Evolutionary conservation across 2,888 invertebrate species (phyloP).

Genomic region (Chrysodeixis includens): DNA sequence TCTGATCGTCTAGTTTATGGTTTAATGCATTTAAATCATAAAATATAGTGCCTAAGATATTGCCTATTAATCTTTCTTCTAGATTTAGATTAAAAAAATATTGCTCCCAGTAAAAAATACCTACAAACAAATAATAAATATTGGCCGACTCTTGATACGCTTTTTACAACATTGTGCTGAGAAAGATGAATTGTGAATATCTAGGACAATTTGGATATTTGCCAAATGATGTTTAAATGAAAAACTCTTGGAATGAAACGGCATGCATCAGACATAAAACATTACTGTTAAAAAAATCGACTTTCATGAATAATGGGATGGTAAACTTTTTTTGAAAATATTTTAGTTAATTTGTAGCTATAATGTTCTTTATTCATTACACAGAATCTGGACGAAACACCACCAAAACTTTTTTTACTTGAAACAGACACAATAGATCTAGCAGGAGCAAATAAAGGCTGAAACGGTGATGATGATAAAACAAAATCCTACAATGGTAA

Average conservation of each 20-base stretch:
- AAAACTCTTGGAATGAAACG: slow-evolving; percentile 46
- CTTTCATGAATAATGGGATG: slow-evolving; percentile 19
- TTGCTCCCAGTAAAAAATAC: slow-evolving; percentile 14
- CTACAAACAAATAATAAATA: slow-evolving; percentile 31
- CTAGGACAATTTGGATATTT: slow-evolving; percentile 48
- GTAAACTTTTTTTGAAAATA: slow-evolving; percentile 10
- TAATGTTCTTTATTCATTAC: not conserved
- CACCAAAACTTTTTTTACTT: not conserved
- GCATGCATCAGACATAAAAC: slow-evolving; percentile 39
- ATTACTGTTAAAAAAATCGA: slow-evolving; percentile 24
- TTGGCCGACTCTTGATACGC: slow-evolving; percentile 28
- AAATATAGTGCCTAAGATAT: not conserved
- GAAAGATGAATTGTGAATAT: slow-evolving; percentile 50
- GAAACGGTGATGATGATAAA: not conserved
- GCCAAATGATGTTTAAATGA: slow-evolving; percentile 56
- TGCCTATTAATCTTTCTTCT: not conserved
- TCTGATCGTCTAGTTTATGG: too few relatives aligned
- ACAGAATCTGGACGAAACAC: too few relatives aligned
- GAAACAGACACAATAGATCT: not conserved
- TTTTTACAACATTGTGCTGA: slow-evolving; percentile 50
- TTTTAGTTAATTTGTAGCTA: not conserved
- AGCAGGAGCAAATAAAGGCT: not conserved
- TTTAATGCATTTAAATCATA: too few relatives aligned
- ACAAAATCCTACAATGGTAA: too few relatives aligned
- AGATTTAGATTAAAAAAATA: not conserved